Base-by-base conservation (phyloP, 2,113 vertebrate genomes). In the Rhynchomys soricoides region DNA sequence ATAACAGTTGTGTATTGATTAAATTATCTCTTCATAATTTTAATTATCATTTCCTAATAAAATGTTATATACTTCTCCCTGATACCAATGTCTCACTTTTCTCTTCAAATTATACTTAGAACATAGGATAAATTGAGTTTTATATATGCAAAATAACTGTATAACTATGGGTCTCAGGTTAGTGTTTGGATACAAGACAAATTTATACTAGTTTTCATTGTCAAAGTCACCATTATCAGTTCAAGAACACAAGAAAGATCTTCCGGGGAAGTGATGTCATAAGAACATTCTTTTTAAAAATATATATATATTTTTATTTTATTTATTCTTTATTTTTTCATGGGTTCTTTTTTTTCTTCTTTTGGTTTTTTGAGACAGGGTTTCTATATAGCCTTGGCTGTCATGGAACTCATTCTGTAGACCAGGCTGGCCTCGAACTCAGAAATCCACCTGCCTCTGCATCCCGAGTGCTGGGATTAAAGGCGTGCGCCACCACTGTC, bases 71-170 rank as follows among this genome's bases (percentile, higher is more conserved):
- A 43, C 26, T 81, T 43, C 45, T 94, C 8, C 70, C 43, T 75
- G 37, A 17, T 17, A 71, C 9, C 16, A 21, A 78, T 88, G 11
- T 52, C 70, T 31, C 24, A 66, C 29, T 74, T 81, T 89, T 62
- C n/a, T n/a, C 37, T 83, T 96, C 29, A 90, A n/a, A 12, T 77
- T 95, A 40, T 68, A 9, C 34, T 82, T 55, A 52, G 16, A 93
- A 90, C 17, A 43, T 34, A 88, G 59, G 24, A 7, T 70, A 70
- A 86, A 70, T 24, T 64, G 37, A 81, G 7, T 22, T 66, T 4
- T 26, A 64, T 43, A 85, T n/a, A 17, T 19, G 7, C 34, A 62
- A 87, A 40, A 92, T 50, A 50, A 19, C n/a, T 81, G 12, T 13
- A 22, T 66, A 77, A 73, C 9, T 59, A 77, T 71, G 31, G 37